Base-by-base conservation (phyloP, 2,113 vertebrate species). In the Pelvicachromis taeniatus region DNA sequence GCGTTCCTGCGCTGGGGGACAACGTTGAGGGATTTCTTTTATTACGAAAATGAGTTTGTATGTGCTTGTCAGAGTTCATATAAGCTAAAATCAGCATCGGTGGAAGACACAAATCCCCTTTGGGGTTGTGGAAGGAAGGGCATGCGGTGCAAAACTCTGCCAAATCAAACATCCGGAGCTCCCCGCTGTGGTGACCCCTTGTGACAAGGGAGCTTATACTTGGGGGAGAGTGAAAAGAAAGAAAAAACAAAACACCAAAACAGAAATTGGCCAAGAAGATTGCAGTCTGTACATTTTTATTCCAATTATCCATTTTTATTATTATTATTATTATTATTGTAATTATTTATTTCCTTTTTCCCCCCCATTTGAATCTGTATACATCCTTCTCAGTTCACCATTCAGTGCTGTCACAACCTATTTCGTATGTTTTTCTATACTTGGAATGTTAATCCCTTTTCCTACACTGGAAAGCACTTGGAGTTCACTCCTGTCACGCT, bases 251-350 rank as follows among this genome's bases (percentile, higher is more conserved):
- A 61, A 61, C 33, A 35, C 2, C 31, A 35, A 63, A 63, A 38
- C 33, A 63, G 19, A 63, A 63, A 63, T 38, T n/a, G 33, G 59
- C 59, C 19, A 63, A 63, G 33, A 40, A 14, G 21, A 40, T 8
- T 40, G n/a, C 61, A 65, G 35, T 38, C 35, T 5, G 61, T 65
- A 19, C 19, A n/a, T 63, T 13, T 38, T 19, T 65, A 40, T 40
- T 40, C 7, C 33, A 40, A 35, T 40, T 38, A 65, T 11, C 6
- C 33, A n/a, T 38, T 65, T 65, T 3, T 65, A 65, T 40, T 40
- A 68, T 68, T 68, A 68, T 68, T 68, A 7, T 3, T 65, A 65
- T 40, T 40, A 68, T 68, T 68, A 68, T 68, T 68, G 12, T 68
- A 68, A 42, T 42, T 68, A 3, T 68, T 42, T 42, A 40, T 68